These are phyloP conservation scores for Hymenopus coronatus DNA, from an alignment of 2,888 invertebrate genomes.

Conservation along the genomic window DNA sequence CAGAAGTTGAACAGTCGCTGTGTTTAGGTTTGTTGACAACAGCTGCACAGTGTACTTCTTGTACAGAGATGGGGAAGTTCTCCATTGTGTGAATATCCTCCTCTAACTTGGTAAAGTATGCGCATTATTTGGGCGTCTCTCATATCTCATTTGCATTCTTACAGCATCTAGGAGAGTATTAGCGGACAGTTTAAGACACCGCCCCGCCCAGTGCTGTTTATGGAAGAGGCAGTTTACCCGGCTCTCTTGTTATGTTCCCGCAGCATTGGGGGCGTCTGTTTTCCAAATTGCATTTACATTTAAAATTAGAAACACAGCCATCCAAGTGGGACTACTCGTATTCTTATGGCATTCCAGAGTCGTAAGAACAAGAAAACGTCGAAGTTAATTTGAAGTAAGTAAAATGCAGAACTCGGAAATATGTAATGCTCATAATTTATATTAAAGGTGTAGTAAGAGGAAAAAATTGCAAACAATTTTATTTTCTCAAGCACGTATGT, in stretches of 20 bases:
- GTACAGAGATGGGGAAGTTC: no score
- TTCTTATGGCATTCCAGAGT: no score
- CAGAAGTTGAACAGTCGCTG: no score
- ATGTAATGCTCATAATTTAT: no score
- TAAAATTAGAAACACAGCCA: neutral
- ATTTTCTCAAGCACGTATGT: no score
- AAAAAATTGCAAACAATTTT: no score
- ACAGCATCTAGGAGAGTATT: neutral
- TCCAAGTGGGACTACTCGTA: no score
- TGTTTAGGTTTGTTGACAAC: no score
- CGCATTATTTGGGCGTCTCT: neutral
- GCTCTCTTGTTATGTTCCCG: neutral
- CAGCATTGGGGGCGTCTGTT: neutral
- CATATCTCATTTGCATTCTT: neutral
- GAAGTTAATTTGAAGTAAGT: no score
- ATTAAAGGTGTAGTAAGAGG: no score
- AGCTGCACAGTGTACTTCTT: neutral
- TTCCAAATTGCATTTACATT: neutral
- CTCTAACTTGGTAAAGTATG: neutral
- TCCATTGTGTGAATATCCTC: neutral
- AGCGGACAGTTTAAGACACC: neutral
- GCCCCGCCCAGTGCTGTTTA: neutral
- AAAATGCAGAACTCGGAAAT: no score
- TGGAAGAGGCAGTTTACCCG: neutral
- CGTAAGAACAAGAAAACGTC: no score